phyloP scores from a whole-genome alignment of 2,888 invertebrate species.

The Amphiduros pacificus region DNA sequence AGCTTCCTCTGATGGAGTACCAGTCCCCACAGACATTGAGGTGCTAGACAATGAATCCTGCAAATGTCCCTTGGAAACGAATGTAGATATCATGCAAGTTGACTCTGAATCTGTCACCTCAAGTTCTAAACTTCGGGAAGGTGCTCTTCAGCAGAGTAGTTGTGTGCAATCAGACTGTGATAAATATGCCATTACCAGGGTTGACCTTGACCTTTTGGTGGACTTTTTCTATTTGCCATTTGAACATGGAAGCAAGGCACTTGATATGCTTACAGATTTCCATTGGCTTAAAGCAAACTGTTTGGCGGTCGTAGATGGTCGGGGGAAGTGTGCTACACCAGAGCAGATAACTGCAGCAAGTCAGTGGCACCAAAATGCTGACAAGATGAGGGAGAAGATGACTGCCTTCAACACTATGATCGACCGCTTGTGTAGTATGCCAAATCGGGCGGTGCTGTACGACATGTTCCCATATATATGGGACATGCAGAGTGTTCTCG shows the following conservation, averaged over 20 bases:
- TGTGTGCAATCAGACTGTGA: background rate
- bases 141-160: background rate
- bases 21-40: background rate
- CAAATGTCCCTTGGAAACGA: background rate
- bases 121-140: background rate
- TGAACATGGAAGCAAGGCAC: slow-evolving; percentile 87
- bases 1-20: too few species aligned
- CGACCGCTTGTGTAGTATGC: slow-evolving; percentile 41
- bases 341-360: slow-evolving; percentile 54
- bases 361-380: slow-evolving; percentile 82
- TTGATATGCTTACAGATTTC: slow-evolving; percentile 86
- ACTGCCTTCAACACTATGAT: slow-evolving; percentile 13
- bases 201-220: slow-evolving; percentile 80
- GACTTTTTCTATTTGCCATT: slow-evolving; percentile 97
- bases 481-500: slow-evolving; percentile 89
- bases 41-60: background rate
- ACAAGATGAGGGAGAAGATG: slow-evolving; percentile 64
- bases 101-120: background rate
- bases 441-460: slow-evolving; percentile 73
- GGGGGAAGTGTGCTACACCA: too few species aligned
- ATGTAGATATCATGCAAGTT: slow-evolving; percentile 7
- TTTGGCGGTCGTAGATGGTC: too few species aligned
- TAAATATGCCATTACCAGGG: background rate
- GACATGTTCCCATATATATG: slow-evolving; percentile 94
- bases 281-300: too few species aligned